phyloP scores from a whole-genome alignment of 2,797 vertebrate species.

The Platalea minor region DNA sequence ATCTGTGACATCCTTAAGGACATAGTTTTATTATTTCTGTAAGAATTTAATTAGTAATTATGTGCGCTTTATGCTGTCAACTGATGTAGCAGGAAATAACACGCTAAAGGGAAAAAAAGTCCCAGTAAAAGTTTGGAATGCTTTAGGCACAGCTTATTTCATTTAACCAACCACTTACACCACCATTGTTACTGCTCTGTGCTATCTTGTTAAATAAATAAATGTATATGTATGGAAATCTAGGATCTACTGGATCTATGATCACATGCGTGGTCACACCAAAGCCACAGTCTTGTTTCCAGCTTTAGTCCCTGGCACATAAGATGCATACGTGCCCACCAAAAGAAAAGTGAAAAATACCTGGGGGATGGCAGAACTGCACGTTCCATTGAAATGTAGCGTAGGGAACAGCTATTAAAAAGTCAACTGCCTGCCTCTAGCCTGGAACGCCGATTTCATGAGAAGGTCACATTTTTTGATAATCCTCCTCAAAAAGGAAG shows the following conservation, averaged over 20 bases:
- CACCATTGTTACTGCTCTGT: neutral
- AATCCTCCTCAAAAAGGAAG: neutral
- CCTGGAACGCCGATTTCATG: neutral
- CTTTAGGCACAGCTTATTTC: neutral
- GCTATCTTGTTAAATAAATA: neutral
- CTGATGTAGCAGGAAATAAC: slow-evolving; percentile 11
- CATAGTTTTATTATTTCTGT: slow-evolving; percentile 42
- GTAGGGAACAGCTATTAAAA: neutral
- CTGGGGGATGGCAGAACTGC: neutral
- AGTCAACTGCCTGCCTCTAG: neutral
- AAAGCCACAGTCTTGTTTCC: neutral
- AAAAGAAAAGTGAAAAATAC: neutral
- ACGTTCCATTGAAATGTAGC: neutral
- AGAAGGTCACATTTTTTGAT: neutral
- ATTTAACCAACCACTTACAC: neutral
- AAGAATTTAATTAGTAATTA: slow-evolving; percentile 45
- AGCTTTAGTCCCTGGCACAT: neutral
- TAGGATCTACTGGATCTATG: neutral
- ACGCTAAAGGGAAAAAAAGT: neutral
- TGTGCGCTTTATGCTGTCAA: neutral
- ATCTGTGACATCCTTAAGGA: slow-evolving; percentile 42
- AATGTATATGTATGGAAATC: neutral
- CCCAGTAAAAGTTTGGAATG: neutral
- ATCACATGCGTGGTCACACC: neutral
- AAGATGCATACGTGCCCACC: too few species aligned